These are phyloP conservation scores for Perizoma flavofasciatum DNA, from an alignment of 2,888 invertebrate genomes.

Conservation along the genomic window DNA sequence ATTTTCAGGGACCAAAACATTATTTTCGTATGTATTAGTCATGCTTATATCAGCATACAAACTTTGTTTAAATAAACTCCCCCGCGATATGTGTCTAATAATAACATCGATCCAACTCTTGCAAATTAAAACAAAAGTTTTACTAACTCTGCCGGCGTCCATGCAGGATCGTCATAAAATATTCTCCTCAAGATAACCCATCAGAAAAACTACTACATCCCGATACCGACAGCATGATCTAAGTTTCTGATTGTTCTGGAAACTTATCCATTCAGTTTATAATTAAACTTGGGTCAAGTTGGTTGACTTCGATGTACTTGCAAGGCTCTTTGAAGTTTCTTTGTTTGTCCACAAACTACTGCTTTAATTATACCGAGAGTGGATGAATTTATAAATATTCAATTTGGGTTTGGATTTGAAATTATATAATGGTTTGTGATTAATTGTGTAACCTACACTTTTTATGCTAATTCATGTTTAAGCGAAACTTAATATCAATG, in stretches of 20 bases:
- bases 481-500: no score
- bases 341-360: constrained; percentile 68
- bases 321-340: constrained; percentile 61
- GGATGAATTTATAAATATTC: constrained; percentile 60
- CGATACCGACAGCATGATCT: constrained; percentile 58
- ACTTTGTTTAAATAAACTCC: no score
- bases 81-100: no score
- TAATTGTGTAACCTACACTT: no score
- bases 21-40: no score
- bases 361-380: constrained; percentile 66
- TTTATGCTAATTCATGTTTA: no score
- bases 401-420: constrained; percentile 35
- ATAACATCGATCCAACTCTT: no score
- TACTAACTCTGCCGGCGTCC: no score
- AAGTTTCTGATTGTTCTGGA: constrained; percentile 67
- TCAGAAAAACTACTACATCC: constrained; percentile 49
- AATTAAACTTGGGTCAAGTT: constrained; percentile 79
- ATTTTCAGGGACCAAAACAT: no score
- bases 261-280: constrained; percentile 75
- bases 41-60: no score
- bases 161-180: constrained; percentile 9
- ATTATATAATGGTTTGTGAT: background rate
- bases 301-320: constrained; percentile 67
- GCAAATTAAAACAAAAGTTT: no score
- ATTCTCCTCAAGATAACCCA: constrained; percentile 34